Conservation (phyloP, 2,113 vertebrate species). For the Ictalurus furcatus region DNA sequence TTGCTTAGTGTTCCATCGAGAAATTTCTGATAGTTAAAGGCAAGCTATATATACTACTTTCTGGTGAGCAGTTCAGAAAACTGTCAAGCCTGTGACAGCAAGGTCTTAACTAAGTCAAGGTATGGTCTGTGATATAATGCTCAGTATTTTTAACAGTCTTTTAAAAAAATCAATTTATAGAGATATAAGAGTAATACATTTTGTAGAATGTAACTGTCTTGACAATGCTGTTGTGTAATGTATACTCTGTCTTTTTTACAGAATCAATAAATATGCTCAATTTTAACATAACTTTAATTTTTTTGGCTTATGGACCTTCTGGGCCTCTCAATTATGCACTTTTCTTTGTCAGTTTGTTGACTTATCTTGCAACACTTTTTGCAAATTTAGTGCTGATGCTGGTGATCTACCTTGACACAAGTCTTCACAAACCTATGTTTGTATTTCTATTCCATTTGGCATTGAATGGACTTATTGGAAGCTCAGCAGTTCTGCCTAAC, state of each 20-base stretch:
- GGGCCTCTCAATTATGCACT: constrained; percentile 46
- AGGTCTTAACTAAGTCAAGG: constrained; percentile 13
- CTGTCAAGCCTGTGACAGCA: constrained; percentile 5
- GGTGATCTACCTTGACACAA: constrained; percentile 58
- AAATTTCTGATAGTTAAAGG: constrained; percentile 9
- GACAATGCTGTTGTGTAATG: neutral
- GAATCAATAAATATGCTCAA: constrained; percentile 22
- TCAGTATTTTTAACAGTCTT: neutral
- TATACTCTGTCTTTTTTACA: constrained; percentile 1
- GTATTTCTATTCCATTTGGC: constrained; percentile 62
- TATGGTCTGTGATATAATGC: neutral
- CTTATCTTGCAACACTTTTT: constrained; percentile 54
- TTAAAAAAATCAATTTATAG: neutral
- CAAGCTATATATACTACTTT: constrained; percentile 5
- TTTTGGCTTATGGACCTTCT: constrained; percentile 55
- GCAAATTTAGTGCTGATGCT: constrained; percentile 53
- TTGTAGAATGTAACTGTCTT: neutral
- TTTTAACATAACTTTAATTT: constrained; percentile 50
- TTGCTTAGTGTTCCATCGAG: constrained; percentile 20
- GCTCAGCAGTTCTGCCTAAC: constrained; percentile 56
- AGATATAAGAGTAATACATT: neutral
- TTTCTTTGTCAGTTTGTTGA: constrained; percentile 51
- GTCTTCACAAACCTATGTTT: constrained; percentile 63
- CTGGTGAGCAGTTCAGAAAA: neutral
- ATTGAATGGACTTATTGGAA: constrained; percentile 61